Percentiles rank a stretch among this genome's conserved stretches.
These are phyloP conservation scores for Branchellion lobata DNA, from an alignment of 2,888 invertebrate species.

Conservation along the genomic window DNA sequence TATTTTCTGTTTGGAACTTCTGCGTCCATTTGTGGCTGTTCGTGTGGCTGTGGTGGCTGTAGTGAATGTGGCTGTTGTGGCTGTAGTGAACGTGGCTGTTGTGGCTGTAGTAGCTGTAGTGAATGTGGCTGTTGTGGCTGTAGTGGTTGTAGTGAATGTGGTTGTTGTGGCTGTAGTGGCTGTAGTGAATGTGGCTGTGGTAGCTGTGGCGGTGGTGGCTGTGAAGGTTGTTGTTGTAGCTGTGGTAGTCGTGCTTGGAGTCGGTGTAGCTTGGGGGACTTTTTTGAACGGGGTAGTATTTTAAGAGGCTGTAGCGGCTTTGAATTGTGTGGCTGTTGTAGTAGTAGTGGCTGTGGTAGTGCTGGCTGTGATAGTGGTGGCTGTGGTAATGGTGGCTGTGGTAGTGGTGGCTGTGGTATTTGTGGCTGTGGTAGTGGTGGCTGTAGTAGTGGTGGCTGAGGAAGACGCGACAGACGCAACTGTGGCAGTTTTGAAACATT, in stretches of 20 bases:
- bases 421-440: neutral
- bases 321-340: neutral
- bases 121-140: too few relatives aligned
- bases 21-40: neutral
- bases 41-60: neutral
- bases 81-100: too few relatives aligned
- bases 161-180: neutral
- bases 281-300: too few relatives aligned
- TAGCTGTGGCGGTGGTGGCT: neutral
- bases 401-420: neutral
- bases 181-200: too few relatives aligned
- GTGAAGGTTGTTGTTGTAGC: neutral
- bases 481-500: too few relatives aligned
- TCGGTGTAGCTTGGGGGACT: too few relatives aligned
- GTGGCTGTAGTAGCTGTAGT: too few relatives aligned
- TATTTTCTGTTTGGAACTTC: neutral
- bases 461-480: too few relatives aligned
- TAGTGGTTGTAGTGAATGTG: too few relatives aligned
- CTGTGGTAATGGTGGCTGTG: too few relatives aligned
- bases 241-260: neutral
- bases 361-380: neutral
- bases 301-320: too few relatives aligned
- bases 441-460: neutral
- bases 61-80: neutral
- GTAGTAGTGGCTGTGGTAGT: neutral